Percentiles rank a stretch among this genome's conserved stretches.
Evolutionary conservation across 2,113 vertebrate genomes (phyloP).

Genomic region (Otocyon megalotis): DNA sequence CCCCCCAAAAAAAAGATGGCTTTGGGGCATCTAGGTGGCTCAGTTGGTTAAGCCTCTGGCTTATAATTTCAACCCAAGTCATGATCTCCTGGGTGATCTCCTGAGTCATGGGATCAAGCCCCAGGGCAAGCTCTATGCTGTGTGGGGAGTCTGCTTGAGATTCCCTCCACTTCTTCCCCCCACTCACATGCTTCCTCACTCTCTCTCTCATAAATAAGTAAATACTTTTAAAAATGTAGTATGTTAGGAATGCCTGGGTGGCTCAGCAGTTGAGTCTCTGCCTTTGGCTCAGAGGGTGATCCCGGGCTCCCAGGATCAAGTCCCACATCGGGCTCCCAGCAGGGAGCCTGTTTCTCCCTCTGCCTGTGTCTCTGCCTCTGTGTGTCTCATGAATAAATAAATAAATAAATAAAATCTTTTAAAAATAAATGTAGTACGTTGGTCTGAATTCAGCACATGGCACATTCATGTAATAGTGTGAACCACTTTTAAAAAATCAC

Average conservation of each 20-base stretch:
- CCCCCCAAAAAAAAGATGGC: no score
- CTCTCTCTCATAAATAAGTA: not conserved
- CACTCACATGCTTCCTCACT: not conserved
- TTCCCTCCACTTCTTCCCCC: not conserved
- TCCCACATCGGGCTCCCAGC: not conserved
- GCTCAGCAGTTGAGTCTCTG: not conserved
- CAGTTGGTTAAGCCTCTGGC: not conserved
- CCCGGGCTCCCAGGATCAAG: not conserved
- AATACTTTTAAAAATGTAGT: not conserved
- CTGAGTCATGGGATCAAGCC: not conserved
- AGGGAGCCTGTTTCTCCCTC: not conserved
- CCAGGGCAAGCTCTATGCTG: not conserved
- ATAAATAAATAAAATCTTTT: not conserved
- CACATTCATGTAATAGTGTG: not conserved
- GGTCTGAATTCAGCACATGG: not conserved
- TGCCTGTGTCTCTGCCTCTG: not conserved
- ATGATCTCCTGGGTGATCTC: not conserved
- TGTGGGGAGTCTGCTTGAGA: not conserved
- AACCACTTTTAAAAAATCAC: not conserved
- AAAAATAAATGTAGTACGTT: not conserved
- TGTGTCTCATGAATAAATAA: not conserved
- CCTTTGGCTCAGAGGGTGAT: not conserved
- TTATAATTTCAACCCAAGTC: not conserved
- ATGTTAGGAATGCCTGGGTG: not conserved
- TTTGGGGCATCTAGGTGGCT: no score